phyloP scores from a whole-genome alignment of 1,140 invertebrate genomes.

The Lepidurus arcticus region DNA sequence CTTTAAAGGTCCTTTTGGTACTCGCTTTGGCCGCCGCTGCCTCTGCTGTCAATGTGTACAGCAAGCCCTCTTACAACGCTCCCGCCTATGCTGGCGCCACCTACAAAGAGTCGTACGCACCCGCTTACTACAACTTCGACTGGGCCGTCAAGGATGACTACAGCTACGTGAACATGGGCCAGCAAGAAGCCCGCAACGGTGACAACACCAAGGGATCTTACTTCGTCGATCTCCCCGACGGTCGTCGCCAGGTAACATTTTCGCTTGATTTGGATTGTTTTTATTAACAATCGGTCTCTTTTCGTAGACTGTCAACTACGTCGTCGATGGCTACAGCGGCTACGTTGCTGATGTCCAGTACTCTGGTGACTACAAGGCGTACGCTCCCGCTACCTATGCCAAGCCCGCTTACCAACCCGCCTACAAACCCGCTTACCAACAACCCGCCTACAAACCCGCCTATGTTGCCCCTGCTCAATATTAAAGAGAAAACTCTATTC shows the following conservation, averaged over 20 bases:
- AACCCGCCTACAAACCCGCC: background rate
- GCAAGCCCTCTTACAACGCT: background rate
- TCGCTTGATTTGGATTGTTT: background rate
- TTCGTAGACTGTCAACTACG: slow-evolving; percentile 23
- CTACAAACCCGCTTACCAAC: background rate
- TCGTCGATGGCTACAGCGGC: slow-evolving; percentile 34
- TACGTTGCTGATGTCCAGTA: slow-evolving; percentile 37
- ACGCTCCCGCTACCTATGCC: background rate
- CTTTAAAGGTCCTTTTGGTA: background rate
- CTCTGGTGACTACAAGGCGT: slow-evolving; percentile 29
- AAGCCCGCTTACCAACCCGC: background rate
- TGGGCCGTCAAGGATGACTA: slow-evolving; percentile 39
- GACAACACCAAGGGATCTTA: too few relatives aligned
- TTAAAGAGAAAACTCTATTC: too few relatives aligned
- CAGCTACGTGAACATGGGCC: background rate
- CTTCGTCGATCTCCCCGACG: slow-evolving; percentile 33
- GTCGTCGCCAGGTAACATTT: slow-evolving; percentile 36
- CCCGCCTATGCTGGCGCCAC: background rate
- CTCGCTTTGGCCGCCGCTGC: too few relatives aligned
- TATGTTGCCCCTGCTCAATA: too few relatives aligned
- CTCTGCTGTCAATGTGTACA: background rate
- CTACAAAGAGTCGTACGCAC: slow-evolving; percentile 14
- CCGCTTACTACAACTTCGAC: slow-evolving; percentile 36
- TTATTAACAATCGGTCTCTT: background rate
- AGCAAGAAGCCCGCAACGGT: too few relatives aligned